Conservation (phyloP, 92 coral and sea anemone genomes). For the Porites lobata region DNA sequence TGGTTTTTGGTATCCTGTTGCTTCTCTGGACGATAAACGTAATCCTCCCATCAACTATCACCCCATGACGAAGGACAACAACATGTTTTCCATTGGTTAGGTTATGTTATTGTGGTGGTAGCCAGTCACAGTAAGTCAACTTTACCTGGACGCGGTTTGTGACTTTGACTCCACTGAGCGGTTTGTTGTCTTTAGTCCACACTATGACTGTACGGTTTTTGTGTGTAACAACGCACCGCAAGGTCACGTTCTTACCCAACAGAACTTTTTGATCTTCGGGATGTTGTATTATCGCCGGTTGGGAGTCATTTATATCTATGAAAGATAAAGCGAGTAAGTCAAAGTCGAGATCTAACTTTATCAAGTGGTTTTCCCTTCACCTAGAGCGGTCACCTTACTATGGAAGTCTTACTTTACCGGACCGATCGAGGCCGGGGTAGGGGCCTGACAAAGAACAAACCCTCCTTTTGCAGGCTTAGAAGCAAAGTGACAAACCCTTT, state of each 20-base stretch:
- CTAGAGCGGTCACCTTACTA: too few relatives aligned
- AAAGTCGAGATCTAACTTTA: background rate
- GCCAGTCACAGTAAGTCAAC: background rate
- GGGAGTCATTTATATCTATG: slow-evolving; percentile 70
- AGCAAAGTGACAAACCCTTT: too few relatives aligned
- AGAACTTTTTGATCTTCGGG: slow-evolving; percentile 62
- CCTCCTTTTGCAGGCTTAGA: too few relatives aligned
- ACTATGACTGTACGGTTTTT: slow-evolving; percentile 68
- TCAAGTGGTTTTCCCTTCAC: too few relatives aligned
- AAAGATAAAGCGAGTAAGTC: background rate
- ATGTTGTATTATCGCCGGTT: slow-evolving; percentile 75
- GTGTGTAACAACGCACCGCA: slow-evolving; percentile 72
- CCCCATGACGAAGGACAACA: too few relatives aligned
- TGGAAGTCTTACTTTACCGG: too few relatives aligned
- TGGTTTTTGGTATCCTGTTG: too few relatives aligned
- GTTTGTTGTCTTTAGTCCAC: slow-evolving; percentile 75
- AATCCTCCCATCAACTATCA: too few relatives aligned
- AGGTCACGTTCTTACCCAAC: slow-evolving; percentile 73
- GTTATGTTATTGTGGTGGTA: background rate
- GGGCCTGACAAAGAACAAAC: too few relatives aligned
- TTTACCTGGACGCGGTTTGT: slow-evolving; percentile 59
- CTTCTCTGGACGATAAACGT: too few relatives aligned
- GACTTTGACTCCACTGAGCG: slow-evolving; percentile 32
- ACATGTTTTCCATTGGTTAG: too few relatives aligned
- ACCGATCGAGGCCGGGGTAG: too few relatives aligned